Evolutionary conservation across 2,113 vertebrate species (phyloP).

Genomic region (Ptilorrhoa leucosticta): DNA sequence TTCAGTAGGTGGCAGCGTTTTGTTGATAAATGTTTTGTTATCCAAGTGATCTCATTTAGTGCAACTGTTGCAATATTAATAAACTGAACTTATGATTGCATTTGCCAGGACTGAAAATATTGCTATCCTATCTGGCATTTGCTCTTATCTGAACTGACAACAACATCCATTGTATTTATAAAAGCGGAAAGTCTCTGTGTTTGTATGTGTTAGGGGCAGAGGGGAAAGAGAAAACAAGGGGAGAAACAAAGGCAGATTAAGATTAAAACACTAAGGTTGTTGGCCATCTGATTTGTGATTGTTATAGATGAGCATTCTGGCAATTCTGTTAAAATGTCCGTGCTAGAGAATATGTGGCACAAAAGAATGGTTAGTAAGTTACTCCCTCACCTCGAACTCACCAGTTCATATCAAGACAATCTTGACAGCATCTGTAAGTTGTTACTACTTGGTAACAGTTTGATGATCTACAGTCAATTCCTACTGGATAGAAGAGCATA

Average conservation of each 20-base stretch:
- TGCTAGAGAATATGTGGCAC: not conserved
- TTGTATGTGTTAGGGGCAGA: slow-evolving; percentile 6
- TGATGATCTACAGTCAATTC: not conserved
- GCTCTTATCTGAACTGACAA: slow-evolving; percentile 78
- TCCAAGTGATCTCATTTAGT: slow-evolving; percentile 81
- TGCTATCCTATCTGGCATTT: slow-evolving; percentile 71
- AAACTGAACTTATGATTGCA: slow-evolving; percentile 78
- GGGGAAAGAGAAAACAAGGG: not conserved
- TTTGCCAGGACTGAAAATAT: slow-evolving; percentile 75
- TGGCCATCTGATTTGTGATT: slow-evolving; percentile 11
- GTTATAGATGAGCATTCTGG: not conserved
- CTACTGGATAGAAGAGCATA: not conserved
- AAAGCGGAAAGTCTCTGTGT: slow-evolving; percentile 1
- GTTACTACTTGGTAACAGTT: not conserved
- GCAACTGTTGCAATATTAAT: slow-evolving; percentile 84
- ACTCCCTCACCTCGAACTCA: not conserved
- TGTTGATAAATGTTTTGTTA: slow-evolving; percentile 84
- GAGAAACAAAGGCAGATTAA: not conserved
- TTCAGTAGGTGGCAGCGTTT: slow-evolving; percentile 86
- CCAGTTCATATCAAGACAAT: not conserved
- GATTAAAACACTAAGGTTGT: not conserved
- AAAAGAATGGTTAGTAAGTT: not conserved
- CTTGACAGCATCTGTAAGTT: not conserved
- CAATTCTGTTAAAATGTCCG: not conserved
- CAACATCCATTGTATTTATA: slow-evolving; percentile 64